Percentiles rank a stretch among this genome's conserved stretches.
Evolutionary conservation across 2,888 invertebrate genomes (phyloP).

Genomic region (Drosophila cracens): DNA sequence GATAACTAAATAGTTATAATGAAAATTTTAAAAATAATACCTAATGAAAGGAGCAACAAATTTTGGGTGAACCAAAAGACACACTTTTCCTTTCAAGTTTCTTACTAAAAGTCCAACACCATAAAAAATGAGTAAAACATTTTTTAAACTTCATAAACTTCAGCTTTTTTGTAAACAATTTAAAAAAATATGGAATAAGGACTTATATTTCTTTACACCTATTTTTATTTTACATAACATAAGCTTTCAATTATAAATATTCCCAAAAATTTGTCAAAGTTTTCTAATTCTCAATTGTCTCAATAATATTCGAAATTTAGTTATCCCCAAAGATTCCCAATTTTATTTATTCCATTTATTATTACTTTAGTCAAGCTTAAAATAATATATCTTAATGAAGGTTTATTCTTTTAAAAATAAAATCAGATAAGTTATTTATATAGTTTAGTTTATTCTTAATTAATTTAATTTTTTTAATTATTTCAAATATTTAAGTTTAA

Average conservation of each 20-base stretch:
- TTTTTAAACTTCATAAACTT: background rate
- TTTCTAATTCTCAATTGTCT: background rate
- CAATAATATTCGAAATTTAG: background rate
- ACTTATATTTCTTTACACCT: background rate
- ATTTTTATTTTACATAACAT: background rate
- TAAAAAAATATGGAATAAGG: rapidly evolving
- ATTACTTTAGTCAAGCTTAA: background rate
- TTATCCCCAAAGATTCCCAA: background rate
- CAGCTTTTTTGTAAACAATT: background rate
- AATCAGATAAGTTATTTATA: background rate
- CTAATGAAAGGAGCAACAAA: background rate
- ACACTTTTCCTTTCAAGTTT: background rate
- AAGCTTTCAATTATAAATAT: background rate
- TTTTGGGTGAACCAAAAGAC: background rate
- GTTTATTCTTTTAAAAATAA: background rate
- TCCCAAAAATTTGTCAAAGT: background rate
- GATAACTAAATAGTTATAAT: background rate
- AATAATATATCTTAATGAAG: background rate
- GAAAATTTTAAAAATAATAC: background rate
- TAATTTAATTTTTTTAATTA: background rate
- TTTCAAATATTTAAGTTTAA: background rate
- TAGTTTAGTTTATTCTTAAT: background rate
- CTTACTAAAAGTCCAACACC: background rate
- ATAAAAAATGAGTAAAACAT: background rate
- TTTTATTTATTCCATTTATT: background rate